Evolutionary conservation across 2,888 invertebrate genomes (phyloP).

Genomic region (Erebia ligea): DNA sequence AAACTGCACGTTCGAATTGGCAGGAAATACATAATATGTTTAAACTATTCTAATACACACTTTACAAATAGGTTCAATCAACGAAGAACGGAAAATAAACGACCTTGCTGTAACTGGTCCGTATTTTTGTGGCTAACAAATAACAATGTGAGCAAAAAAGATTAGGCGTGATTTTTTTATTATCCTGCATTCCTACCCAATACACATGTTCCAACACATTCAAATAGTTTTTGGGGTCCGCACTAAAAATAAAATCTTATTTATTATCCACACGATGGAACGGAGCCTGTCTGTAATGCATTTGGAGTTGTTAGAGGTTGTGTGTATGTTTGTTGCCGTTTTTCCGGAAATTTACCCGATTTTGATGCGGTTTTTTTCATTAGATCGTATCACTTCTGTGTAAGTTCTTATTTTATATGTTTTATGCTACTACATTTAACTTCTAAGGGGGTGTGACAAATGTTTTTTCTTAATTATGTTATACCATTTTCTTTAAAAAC

Average conservation of each 20-base stretch:
- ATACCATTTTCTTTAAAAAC: too few species aligned
- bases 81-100: constrained; percentile 25
- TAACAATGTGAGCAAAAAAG: constrained; percentile 25
- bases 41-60: constrained; percentile 5
- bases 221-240: constrained; percentile 12
- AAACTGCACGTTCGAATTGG: background rate
- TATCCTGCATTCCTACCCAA: constrained; percentile 23
- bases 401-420: too few species aligned
- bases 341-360: too few species aligned
- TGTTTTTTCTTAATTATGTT: too few species aligned
- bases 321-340: too few species aligned
- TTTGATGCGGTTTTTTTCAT: too few species aligned
- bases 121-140: constrained; percentile 19
- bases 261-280: too few species aligned
- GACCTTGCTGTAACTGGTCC: constrained; percentile 25
- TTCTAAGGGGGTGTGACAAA: too few species aligned
- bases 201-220: constrained; percentile 21
- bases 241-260: background rate
- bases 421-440: too few species aligned
- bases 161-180: constrained; percentile 21
- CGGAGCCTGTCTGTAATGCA: too few species aligned
- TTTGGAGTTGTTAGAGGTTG: too few species aligned
- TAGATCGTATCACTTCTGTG: too few species aligned
- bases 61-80: constrained; percentile 22
- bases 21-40: constrained; percentile 1